These are phyloP conservation scores for Pemphredon lugubris DNA, from an alignment of 2,888 invertebrate genomes.

Conservation along the genomic window DNA sequence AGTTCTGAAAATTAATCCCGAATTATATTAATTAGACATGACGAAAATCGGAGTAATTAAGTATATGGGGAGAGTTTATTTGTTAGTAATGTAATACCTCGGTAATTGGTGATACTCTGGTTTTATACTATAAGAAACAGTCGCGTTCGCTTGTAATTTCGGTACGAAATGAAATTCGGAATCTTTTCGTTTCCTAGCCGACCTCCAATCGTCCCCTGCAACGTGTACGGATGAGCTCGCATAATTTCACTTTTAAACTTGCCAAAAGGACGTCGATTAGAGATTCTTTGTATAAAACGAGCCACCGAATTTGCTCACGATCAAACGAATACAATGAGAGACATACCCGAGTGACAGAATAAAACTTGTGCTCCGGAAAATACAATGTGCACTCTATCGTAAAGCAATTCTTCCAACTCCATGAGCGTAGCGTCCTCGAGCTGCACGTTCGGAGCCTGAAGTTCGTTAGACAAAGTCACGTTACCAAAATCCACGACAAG, in stretches of 20 bases:
- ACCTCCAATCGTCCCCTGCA: slow-evolving; percentile 89
- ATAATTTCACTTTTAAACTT: too few relatives aligned
- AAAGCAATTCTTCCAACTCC: slow-evolving; percentile 91
- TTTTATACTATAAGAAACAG: slow-evolving; percentile 89
- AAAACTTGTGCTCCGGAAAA: slow-evolving; percentile 87
- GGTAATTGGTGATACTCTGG: slow-evolving; percentile 88
- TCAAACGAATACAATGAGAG: too few relatives aligned
- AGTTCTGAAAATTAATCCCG: slow-evolving; percentile 83
- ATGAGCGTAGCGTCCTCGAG: slow-evolving; percentile 90
- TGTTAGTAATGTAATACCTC: slow-evolving; percentile 78
- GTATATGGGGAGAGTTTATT: not conserved
- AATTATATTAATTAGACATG: slow-evolving; percentile 10
- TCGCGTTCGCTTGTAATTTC: slow-evolving; percentile 85
- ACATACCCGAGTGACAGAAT: slow-evolving; percentile 83
- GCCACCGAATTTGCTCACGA: not conserved
- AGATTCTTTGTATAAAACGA: not conserved
- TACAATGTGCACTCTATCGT: slow-evolving; percentile 88
- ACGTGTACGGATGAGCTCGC: too few relatives aligned
- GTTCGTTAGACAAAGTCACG: slow-evolving; percentile 86
- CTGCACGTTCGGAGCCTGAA: slow-evolving; percentile 86
- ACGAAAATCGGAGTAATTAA: not conserved
- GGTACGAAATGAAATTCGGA: slow-evolving; percentile 89
- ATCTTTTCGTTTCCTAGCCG: slow-evolving; percentile 86
- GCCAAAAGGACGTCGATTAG: too few relatives aligned
- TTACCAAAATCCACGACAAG: slow-evolving; percentile 89